These are phyloP conservation scores for Tragelaphus buxtoni DNA, from an alignment of 2,113 vertebrate genomes.

Conservation along the genomic window DNA sequence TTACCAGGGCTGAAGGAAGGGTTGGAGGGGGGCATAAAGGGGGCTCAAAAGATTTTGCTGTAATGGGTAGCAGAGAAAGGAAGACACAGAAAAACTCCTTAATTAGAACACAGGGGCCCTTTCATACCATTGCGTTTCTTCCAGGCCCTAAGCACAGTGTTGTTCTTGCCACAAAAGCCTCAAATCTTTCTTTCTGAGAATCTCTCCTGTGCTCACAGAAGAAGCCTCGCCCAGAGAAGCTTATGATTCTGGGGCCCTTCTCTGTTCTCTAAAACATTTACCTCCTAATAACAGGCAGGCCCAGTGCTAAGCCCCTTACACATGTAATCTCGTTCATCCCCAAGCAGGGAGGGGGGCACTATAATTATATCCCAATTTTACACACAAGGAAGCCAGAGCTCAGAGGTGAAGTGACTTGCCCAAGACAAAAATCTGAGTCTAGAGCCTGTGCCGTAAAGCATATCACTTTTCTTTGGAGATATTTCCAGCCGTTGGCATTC, in stretches of 20 bases:
- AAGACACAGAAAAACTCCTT: background rate
- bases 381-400: background rate
- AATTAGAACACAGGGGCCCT: background rate
- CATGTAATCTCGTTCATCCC: background rate
- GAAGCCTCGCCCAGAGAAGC: background rate
- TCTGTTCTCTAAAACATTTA: background rate
- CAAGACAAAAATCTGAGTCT: background rate
- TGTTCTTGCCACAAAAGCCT: background rate
- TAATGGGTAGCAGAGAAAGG: background rate
- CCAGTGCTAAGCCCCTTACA: background rate
- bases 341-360: background rate
- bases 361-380: background rate
- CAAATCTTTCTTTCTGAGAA: background rate
- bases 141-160: background rate
- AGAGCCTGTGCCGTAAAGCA: background rate
- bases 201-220: background rate
- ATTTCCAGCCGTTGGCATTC: background rate
- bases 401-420: background rate
- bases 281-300: background rate
- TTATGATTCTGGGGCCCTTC: background rate
- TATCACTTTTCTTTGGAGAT: background rate
- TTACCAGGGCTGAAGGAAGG: conserved; percentile 13
- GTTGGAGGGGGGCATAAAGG: background rate
- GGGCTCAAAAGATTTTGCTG: background rate
- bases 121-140: background rate